phyloP scores from a whole-genome alignment of 2,113 vertebrate genomes.

The Trogon melanurus region DNA sequence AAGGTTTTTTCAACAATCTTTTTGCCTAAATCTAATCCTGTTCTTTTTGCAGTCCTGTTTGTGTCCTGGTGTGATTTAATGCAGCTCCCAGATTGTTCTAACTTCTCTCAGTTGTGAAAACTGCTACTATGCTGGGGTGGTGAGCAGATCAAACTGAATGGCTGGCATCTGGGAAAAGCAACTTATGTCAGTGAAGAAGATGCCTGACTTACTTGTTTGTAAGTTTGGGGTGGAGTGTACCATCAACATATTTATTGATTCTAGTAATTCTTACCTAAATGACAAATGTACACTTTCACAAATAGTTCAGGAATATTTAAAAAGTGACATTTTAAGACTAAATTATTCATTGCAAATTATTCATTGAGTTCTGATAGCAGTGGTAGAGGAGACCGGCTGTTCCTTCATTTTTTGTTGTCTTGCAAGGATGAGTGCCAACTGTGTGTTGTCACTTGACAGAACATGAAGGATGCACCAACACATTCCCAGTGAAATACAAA shows the following conservation, averaged over 20 bases:
- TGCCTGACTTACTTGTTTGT: neutral
- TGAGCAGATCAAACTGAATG: neutral
- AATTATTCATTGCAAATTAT: neutral
- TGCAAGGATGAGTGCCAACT: neutral
- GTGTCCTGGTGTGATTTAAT: neutral
- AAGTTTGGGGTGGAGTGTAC: neutral
- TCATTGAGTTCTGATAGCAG: neutral
- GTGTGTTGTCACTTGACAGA: neutral
- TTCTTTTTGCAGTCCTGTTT: neutral
- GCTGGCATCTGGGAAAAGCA: neutral
- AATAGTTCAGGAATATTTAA: neutral
- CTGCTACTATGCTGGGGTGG: neutral
- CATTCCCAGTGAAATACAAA: neutral
- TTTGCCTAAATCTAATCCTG: neutral
- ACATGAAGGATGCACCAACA: neutral
- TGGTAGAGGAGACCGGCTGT: neutral
- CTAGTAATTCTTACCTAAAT: neutral
- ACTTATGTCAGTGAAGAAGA: neutral
- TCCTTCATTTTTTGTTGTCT: constrained; percentile 4
- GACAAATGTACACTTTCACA: neutral
- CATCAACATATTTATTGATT: neutral
- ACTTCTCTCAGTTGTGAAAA: neutral
- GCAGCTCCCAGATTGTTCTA: neutral
- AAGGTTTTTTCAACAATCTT: constrained; percentile 1
- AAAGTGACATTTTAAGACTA: neutral